Percentiles rank a stretch among this genome's conserved stretches.
phyloP scores from a whole-genome alignment of 2,888 invertebrate species.

The Eurytoma adleriae region DNA sequence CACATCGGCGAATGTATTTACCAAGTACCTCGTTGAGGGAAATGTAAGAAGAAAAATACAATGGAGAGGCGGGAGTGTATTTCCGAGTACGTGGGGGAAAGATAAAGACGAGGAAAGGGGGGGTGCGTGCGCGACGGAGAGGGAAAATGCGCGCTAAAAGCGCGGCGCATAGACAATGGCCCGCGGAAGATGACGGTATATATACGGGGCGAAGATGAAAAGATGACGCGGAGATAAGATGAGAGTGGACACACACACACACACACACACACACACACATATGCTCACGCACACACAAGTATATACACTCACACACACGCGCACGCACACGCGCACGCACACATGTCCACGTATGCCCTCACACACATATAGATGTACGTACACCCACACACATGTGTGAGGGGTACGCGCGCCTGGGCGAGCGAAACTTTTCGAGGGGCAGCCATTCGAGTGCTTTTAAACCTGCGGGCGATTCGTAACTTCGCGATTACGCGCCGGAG shows the following conservation, averaged over 20 bases:
- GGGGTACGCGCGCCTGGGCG: neutral
- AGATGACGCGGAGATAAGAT: neutral
- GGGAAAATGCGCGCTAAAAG: constrained; percentile 65
- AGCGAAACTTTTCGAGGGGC: constrained; percentile 18
- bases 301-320: too few species aligned
- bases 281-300: too few species aligned
- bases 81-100: constrained; percentile 26
- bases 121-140: neutral
- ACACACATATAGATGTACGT: too few species aligned
- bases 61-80: constrained; percentile 43
- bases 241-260: too few species aligned
- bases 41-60: constrained; percentile 46
- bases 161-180: constrained; percentile 62
- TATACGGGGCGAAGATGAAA: neutral
- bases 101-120: constrained; percentile 57
- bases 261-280: too few species aligned
- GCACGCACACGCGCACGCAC: too few species aligned
- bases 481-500: constrained; percentile 34
- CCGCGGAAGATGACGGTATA: constrained; percentile 21
- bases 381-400: too few species aligned
- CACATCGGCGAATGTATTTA: constrained; percentile 34
- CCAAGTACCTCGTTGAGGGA: constrained; percentile 43
- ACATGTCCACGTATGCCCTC: too few species aligned
- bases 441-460: constrained; percentile 48
- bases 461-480: constrained; percentile 47